Conservation (phyloP, 2,888 invertebrate genomes). For the Imbricaverruca yamaguchii region DNA sequence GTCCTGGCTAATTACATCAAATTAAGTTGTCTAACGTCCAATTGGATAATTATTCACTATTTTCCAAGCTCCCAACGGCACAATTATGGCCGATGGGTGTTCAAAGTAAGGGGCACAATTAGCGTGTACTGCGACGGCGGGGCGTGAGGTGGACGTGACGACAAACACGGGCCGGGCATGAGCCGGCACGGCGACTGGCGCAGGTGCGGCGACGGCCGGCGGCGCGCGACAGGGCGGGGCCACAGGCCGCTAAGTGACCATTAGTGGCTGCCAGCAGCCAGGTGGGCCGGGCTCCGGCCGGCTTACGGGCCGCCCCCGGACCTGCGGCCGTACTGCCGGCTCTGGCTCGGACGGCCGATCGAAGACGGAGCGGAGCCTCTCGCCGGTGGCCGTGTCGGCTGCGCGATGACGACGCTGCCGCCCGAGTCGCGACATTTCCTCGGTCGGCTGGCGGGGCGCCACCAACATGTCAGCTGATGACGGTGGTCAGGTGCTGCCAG, state of each 20-base stretch:
- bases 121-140: too few species aligned
- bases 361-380: constrained; percentile 38
- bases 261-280: constrained; percentile 35
- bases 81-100: too few species aligned
- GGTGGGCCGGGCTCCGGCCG: constrained; percentile 9
- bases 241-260: constrained; percentile 38
- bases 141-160: too few species aligned
- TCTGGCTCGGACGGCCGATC: constrained; percentile 38
- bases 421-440: constrained; percentile 38
- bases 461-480: constrained; percentile 28
- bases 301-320: constrained; percentile 4
- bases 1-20: too few species aligned
- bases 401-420: constrained; percentile 35
- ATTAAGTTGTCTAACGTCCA: too few species aligned
- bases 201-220: constrained; percentile 34
- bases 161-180: too few species aligned
- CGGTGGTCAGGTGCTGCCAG: too few species aligned
- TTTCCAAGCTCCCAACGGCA: too few species aligned
- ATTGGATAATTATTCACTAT: too few species aligned
- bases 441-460: constrained; percentile 31
- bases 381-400: constrained; percentile 38
- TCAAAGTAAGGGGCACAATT: too few species aligned
- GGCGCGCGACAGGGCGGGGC: constrained; percentile 30
- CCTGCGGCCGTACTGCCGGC: constrained; percentile 27
- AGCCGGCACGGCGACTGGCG: constrained; percentile 34